Base-by-base conservation (phyloP, 2,113 vertebrate genomes). In the Hydrochoerus hydrochaeris region DNA sequence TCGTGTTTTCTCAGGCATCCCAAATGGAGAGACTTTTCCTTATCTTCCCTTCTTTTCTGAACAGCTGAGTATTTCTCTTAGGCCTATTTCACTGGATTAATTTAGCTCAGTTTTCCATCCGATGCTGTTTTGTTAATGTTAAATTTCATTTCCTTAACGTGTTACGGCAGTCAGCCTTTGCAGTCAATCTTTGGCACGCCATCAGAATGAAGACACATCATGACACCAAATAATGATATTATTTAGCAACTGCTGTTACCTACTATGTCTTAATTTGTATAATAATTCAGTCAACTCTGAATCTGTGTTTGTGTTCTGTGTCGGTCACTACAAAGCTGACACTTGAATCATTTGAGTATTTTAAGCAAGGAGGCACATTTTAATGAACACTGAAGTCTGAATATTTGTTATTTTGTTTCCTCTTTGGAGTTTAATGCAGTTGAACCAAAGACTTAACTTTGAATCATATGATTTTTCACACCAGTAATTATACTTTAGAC, bases 61-160 rank as follows among this genome's bases (percentile, higher is more conserved):
- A 73, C 44, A 67, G 88, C 19, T 71, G 57, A 80, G 46, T 80
- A 46, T 58, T 94, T 49, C 87, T 96, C 20, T 85, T 60, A 78
- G 91, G 41, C 41, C 26, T 75, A 19, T 77, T 94, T 80, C 44
- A 44, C 52, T 78, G 63, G 82, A 80, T 95, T 95, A 54, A 92
- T 95, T 63, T 87, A 91, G 71, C 69, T 77, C 24, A 82, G 58
- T 38, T 85, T 93, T 85, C 81, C 63, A 60, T 92, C 57, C 75
- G 84, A 94, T 71, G 80, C 57, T 81, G 17, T 69, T 92, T 80
- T 87, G 62, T 81, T 44, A 52, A n/a, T 60, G 85, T 77, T 88
- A 81, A 88, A 93, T 94, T 46, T 54, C 24, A 90, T 96, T 87
- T 90, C 22, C 54, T 69, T 92, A 87, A 69, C 32, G 44, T 77